phyloP scores from a whole-genome alignment of 2,113 vertebrate genomes.

The Pyrgilauda ruficollis region DNA sequence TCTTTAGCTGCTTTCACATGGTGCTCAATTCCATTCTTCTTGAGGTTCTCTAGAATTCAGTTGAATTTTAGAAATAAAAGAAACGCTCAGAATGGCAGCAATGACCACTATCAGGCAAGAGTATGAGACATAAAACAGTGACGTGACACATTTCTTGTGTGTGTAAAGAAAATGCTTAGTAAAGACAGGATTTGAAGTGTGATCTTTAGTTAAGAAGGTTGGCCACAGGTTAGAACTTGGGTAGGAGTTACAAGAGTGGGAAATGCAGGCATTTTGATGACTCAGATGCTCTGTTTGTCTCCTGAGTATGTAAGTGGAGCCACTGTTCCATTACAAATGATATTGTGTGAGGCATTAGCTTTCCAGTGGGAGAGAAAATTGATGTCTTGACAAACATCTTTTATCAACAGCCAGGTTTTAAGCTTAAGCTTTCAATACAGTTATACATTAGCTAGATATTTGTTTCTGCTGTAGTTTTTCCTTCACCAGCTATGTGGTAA shows the following conservation, averaged over 20 bases:
- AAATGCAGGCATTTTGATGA: background rate
- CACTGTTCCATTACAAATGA: background rate
- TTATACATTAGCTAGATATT: background rate
- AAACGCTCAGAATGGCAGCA: background rate
- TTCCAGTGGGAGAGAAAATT: background rate
- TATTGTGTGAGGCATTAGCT: background rate
- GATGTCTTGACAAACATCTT: constrained; percentile 4
- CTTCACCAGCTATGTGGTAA: background rate
- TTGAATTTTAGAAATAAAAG: background rate
- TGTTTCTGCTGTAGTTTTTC: background rate
- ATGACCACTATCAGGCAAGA: background rate
- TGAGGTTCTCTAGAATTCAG: background rate
- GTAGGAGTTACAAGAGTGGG: background rate
- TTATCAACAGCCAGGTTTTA: constrained; percentile 16
- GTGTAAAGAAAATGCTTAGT: background rate
- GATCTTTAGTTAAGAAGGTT: background rate
- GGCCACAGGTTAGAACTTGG: background rate
- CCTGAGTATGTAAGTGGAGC: background rate
- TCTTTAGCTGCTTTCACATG: background rate
- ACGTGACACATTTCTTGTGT: background rate
- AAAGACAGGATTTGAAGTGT: background rate
- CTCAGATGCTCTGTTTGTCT: background rate
- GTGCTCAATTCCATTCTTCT: background rate
- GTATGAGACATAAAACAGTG: background rate
- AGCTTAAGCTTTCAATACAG: background rate